phyloP scores from a whole-genome alignment of 2,113 vertebrate species.

The Myodes glareolus region DNA sequence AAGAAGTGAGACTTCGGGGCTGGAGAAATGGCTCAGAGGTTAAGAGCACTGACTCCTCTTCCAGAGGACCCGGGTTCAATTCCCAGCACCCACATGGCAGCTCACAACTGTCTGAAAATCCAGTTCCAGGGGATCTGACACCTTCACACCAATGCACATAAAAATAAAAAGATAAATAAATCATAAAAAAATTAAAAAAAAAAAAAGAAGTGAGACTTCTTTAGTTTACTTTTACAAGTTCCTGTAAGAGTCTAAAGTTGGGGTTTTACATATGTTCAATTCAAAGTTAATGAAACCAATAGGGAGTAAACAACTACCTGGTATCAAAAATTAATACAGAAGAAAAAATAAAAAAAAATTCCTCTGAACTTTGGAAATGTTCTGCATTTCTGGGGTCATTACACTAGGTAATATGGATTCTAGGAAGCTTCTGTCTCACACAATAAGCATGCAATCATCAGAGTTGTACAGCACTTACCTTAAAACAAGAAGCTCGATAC shows the following conservation, averaged over 20 bases:
- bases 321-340: not conserved
- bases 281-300: not conserved
- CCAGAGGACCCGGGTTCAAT: too few species aligned
- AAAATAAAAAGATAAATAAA: too few species aligned
- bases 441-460: not conserved
- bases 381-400: not conserved
- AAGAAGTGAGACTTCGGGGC: conserved; percentile 3
- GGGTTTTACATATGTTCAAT: not conserved
- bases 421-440: not conserved
- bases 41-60: too few species aligned
- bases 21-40: too few species aligned
- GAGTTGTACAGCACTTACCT: conserved; percentile 85
- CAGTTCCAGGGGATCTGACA: too few species aligned
- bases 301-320: not conserved
- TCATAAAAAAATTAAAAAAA: too few species aligned
- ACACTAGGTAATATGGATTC: not conserved
- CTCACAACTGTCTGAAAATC: too few species aligned
- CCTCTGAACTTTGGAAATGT: not conserved
- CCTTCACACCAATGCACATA: too few species aligned
- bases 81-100: too few species aligned
- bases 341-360: not conserved
- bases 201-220: conserved; percentile 39
- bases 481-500: conserved; percentile 98
- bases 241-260: not conserved
- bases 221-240: not conserved